Conservation (phyloP, 2,888 invertebrate species). For the Nymphalis c-album region DNA sequence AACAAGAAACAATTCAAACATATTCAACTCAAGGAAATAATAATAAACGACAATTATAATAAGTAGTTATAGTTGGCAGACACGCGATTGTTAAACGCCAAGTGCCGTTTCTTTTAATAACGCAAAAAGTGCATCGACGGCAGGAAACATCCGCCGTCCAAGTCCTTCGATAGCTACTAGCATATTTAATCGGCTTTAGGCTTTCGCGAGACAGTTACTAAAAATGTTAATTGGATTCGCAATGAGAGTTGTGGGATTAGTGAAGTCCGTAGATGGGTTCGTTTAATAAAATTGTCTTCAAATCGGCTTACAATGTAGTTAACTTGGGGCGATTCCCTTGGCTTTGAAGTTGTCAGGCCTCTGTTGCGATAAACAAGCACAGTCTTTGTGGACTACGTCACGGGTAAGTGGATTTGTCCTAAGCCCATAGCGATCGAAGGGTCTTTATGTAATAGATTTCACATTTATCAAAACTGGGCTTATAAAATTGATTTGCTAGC, state of each 20-base stretch:
- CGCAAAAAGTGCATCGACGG: background rate
- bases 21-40: background rate
- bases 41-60: background rate
- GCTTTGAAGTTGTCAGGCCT: constrained; percentile 36
- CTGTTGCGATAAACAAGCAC: constrained; percentile 34
- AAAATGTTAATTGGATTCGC: constrained; percentile 25
- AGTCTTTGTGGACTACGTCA: constrained; percentile 28
- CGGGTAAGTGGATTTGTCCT: constrained; percentile 34
- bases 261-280: constrained; percentile 13
- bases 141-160: too few relatives aligned
- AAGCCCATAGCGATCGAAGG: constrained; percentile 29
- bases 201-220: constrained; percentile 1
- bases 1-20: background rate
- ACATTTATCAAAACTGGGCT: constrained; percentile 60
- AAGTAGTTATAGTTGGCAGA: constrained; percentile 8
- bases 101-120: background rate
- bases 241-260: constrained; percentile 22
- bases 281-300: constrained; percentile 28
- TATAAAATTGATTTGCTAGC: constrained; percentile 11
- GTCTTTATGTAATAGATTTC: constrained; percentile 51
- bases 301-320: constrained; percentile 35
- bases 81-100: background rate
- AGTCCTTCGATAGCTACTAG: too few relatives aligned
- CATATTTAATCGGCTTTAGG: background rate
- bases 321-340: constrained; percentile 23